Evolutionary conservation across 2,797 vertebrate genomes (phyloP).

Genomic region (Hybognathus amarus): DNA sequence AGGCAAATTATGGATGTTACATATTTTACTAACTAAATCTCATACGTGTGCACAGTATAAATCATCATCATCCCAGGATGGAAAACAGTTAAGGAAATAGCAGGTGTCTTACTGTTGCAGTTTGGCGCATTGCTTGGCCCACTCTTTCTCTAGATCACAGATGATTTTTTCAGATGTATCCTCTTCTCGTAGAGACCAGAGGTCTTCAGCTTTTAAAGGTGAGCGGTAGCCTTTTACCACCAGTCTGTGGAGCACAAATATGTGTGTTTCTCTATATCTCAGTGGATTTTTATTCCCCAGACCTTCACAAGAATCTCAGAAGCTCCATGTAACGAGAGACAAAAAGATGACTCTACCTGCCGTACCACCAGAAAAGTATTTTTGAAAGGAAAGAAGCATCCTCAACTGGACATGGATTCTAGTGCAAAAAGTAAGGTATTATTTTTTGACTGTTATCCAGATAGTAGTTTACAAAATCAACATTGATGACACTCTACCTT

Average conservation of each 20-base stretch:
- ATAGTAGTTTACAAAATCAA: neutral
- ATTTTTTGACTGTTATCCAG: neutral
- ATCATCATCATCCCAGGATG: neutral
- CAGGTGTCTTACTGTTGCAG: conserved; percentile 69
- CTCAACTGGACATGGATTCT: conserved; percentile 86
- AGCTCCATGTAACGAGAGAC: neutral
- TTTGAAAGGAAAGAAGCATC: conserved; percentile 85
- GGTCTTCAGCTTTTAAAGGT: conserved; percentile 72
- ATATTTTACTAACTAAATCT: neutral
- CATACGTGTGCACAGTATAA: neutral
- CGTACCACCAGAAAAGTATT: conserved; percentile 89
- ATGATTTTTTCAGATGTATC: conserved; percentile 81
- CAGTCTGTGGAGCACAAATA: conserved; percentile 70
- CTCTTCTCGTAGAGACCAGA: conserved; percentile 81
- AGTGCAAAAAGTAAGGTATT: conserved; percentile 35
- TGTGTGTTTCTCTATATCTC: neutral
- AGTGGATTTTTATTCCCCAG: neutral
- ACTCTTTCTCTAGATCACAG: conserved; percentile 75
- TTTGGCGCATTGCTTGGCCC: conserved; percentile 64
- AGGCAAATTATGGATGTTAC: neutral
- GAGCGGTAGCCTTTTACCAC: conserved; percentile 76
- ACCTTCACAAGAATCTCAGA: neutral
- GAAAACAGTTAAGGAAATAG: neutral
- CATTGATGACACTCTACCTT: conserved; percentile 57
- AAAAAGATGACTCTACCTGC: conserved; percentile 72